A percentile compares a stretch with the other conserved stretches of the same genome.
These are phyloP conservation scores for Glossosoma conforme DNA, from an alignment of 1,140 invertebrate species.

Conservation along the genomic window DNA sequence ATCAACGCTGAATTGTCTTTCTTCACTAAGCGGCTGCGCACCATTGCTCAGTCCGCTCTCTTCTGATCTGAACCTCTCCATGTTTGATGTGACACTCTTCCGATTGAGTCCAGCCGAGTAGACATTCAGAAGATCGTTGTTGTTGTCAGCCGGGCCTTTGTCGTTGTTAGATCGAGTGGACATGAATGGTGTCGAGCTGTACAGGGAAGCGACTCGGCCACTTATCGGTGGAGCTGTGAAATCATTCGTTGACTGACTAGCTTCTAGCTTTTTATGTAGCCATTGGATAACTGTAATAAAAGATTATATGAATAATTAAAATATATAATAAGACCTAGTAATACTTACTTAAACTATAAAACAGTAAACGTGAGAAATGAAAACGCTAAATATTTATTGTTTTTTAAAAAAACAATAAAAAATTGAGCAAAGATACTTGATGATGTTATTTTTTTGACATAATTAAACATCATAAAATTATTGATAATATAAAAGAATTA, in stretches of 20 bases:
- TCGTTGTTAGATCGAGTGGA: slow-evolving; percentile 32
- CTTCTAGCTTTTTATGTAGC: slow-evolving; percentile 48
- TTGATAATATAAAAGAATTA: too few species aligned
- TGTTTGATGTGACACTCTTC: neutral
- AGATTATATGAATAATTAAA: too few species aligned
- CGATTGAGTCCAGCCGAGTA: slow-evolving; percentile 35
- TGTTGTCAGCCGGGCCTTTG: slow-evolving; percentile 33
- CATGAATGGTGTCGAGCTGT: slow-evolving; percentile 42
- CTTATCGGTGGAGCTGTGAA: slow-evolving; percentile 30
- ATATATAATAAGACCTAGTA: too few species aligned
- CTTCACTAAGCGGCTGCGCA: neutral
- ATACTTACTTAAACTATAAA: slow-evolving; percentile 1
- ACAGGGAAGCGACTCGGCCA: slow-evolving; percentile 1
- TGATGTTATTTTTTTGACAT: too few species aligned
- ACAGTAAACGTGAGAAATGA: too few species aligned
- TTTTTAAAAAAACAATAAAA: too few species aligned
- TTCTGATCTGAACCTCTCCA: too few species aligned
- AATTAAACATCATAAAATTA: too few species aligned
- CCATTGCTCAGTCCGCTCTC: neutral
- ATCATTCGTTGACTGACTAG: slow-evolving; percentile 28
- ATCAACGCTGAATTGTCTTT: slow-evolving; percentile 34
- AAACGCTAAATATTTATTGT: too few species aligned
- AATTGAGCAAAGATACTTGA: too few species aligned
- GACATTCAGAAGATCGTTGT: slow-evolving; percentile 43
- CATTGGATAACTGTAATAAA: slow-evolving; percentile 45